These are phyloP conservation scores for Prietella phreatophila DNA, from an alignment of 2,113 vertebrate species.

Conservation along the genomic window DNA sequence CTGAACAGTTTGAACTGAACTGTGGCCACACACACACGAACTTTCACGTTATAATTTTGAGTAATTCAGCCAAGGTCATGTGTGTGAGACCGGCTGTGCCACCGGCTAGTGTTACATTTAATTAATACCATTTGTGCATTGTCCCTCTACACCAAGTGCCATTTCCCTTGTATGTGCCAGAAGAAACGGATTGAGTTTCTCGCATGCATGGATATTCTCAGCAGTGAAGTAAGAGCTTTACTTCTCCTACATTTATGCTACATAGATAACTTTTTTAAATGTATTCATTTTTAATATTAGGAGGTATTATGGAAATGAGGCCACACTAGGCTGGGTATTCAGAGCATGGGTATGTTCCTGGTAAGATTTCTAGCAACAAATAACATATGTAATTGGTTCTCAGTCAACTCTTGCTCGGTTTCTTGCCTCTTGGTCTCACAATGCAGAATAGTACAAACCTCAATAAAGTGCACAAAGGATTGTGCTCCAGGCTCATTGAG, in stretches of 20 bases:
- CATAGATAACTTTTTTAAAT: background rate
- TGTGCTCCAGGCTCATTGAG: slow-evolving; percentile 9
- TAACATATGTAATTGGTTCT: background rate
- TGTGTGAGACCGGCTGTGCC: background rate
- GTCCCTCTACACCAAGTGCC: background rate
- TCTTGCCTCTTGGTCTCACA: background rate
- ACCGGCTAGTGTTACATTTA: slow-evolving; percentile 39
- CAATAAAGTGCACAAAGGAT: slow-evolving; percentile 16
- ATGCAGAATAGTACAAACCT: background rate
- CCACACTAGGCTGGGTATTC: background rate
- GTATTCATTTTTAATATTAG: background rate
- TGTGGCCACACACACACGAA: slow-evolving; percentile 36
- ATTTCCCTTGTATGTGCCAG: background rate
- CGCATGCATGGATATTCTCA: background rate
- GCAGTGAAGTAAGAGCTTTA: background rate
- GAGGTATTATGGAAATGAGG: background rate
- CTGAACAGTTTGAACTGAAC: slow-evolving; percentile 28
- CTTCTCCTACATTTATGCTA: background rate
- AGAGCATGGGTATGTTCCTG: background rate
- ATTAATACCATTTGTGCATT: slow-evolving; percentile 27
- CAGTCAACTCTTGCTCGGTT: background rate
- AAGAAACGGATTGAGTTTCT: background rate
- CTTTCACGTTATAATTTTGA: slow-evolving; percentile 3
- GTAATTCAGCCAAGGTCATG: slow-evolving; percentile 35
- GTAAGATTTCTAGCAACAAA: background rate